Base-by-base conservation (phyloP, 2,888 invertebrate genomes). In the Sepioteuthis lessoniana region DNA sequence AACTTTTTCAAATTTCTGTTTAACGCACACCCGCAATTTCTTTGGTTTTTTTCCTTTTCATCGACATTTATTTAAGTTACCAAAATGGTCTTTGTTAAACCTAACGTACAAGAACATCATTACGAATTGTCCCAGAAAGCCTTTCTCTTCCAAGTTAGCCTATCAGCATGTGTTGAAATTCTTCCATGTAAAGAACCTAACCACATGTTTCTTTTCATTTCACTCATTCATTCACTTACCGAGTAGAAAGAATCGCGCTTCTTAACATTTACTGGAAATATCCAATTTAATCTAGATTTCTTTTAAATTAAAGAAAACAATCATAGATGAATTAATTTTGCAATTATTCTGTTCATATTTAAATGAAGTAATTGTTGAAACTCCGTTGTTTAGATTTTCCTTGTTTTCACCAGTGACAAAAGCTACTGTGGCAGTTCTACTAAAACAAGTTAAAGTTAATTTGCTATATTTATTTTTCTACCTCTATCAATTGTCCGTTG, bases 361-460 rank as follows among this genome's bases (percentile, higher is more conserved):
- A 55, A 19, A 50, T 50, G 21, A 55, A 25, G 5, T 76, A 4
- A 35, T 35, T 10, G n/a, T 35, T 76, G 4, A 35, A 10, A 8
- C n/a, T n/a, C 76, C n/a, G 8, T n/a, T n/a, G n/a, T 31, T 60
- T 31, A 1, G 28, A 31, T 76, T n/a, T n/a, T 8, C 16, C n/a
- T 76, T 76, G 13, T 76, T 2, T 25, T 13, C n/a, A n/a, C n/a
- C n/a, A n/a, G n/a, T 8, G 5, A 55, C 21, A 55, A 21, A 7
- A n/a, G 76, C 16, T 5, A 35, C 76, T n/a, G 76, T 35, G n/a
- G 16, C 35, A 76, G 76, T 35, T 4, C 76, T 76, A 76, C 3
- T n/a, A 76, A n/a, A 76, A 76, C 76, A 76, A 76, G n/a, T n/a
- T n/a, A n/a, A 35, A n/a, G 76, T 76, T n/a, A 76, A 76, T 76